Evolutionary conservation across 2,797 vertebrate species (phyloP).

Genomic region (Notamacropus eugenii): DNA sequence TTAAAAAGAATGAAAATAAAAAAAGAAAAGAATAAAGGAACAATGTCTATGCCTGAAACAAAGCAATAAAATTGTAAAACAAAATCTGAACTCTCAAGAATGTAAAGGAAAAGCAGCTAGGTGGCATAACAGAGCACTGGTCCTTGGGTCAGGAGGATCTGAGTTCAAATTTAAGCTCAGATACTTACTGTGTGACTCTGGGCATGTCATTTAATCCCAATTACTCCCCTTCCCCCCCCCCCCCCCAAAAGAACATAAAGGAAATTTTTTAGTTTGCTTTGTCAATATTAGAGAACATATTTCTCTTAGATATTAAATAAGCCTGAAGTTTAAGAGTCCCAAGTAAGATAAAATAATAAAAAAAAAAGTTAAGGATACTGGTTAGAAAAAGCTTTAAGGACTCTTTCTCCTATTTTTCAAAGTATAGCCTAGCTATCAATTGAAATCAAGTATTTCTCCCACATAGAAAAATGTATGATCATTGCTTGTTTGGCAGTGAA

Average conservation of each 20-base stretch:
- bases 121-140: not conserved
- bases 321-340: slow-evolving; percentile 29
- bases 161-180: not conserved
- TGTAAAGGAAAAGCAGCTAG: not conserved
- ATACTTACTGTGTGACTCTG: not conserved
- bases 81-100: not conserved
- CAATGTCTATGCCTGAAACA: not conserved
- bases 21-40: not conserved
- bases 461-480: slow-evolving; percentile 57
- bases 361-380: slow-evolving; percentile 57
- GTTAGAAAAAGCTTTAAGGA: slow-evolving; percentile 11
- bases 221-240: rapidly evolving
- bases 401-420: slow-evolving; percentile 57
- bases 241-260: not conserved
- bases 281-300: slow-evolving; percentile 57
- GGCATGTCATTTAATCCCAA: not conserved
- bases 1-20: too few relatives aligned
- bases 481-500: slow-evolving; percentile 29
- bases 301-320: slow-evolving; percentile 47
- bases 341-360: slow-evolving; percentile 59
- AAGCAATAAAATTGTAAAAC: slow-evolving; percentile 19
- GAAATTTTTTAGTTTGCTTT: slow-evolving; percentile 62
- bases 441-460: slow-evolving; percentile 59
- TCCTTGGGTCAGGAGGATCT: not conserved
- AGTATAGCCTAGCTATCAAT: slow-evolving; percentile 56